phyloP scores from a whole-genome alignment of 2,888 invertebrate genomes.

The Drosophila prolongata region DNA sequence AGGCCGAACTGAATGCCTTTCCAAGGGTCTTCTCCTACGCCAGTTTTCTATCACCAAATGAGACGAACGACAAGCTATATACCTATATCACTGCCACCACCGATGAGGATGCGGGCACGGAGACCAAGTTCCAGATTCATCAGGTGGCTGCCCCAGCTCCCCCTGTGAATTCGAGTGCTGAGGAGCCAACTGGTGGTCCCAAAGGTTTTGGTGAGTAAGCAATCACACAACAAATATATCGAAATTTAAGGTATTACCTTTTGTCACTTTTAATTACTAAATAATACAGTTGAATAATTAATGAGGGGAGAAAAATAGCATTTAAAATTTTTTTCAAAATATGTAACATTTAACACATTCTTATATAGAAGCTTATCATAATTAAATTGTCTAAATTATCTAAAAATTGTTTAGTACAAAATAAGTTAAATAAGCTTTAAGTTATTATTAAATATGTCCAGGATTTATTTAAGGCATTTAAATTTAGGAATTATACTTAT shows the following conservation, averaged over 20 bases:
- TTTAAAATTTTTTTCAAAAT: too few species aligned
- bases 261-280: too few species aligned
- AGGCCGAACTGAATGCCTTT: conserved; percentile 74
- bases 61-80: conserved; percentile 75
- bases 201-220: conserved; percentile 73
- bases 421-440: too few species aligned
- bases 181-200: conserved; percentile 66
- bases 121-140: conserved; percentile 70
- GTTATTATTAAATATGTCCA: too few species aligned
- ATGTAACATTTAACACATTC: too few species aligned
- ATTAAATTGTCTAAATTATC: too few species aligned
- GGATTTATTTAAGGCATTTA: too few species aligned
- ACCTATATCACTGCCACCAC: conserved; percentile 77
- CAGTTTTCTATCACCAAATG: conserved; percentile 81
- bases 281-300: too few species aligned
- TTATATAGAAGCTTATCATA: too few species aligned
- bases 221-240: neutral
- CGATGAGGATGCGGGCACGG: conserved; percentile 73
- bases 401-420: too few species aligned
- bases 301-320: too few species aligned
- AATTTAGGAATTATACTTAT: too few species aligned
- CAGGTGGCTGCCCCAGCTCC: conserved; percentile 58
- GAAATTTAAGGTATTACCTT: neutral
- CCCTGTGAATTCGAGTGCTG: conserved; percentile 52
- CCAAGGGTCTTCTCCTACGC: conserved; percentile 82